Evolutionary conservation across 2,888 invertebrate species (phyloP).

Genomic region (Nyleta sp.): DNA sequence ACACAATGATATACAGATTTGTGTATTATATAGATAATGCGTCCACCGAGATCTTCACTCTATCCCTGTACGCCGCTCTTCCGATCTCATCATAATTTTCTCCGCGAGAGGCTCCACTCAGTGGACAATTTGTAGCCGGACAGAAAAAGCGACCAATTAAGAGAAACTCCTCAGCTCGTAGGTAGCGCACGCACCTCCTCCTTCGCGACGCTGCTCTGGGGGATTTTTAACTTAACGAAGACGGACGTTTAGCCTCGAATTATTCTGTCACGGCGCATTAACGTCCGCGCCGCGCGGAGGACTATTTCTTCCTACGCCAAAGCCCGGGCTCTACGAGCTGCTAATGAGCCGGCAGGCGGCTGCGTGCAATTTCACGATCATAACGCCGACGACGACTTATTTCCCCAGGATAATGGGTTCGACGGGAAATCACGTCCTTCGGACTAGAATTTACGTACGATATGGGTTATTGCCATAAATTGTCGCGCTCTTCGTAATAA

Average conservation of each 20-base stretch:
- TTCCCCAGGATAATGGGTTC: constrained; percentile 54
- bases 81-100: constrained; percentile 54
- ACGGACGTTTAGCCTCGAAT: constrained; percentile 75
- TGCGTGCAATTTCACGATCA: constrained; percentile 74
- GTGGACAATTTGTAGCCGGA: constrained; percentile 77
- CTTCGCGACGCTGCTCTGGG: constrained; percentile 51
- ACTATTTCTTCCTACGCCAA: constrained; percentile 69
- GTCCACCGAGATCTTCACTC: too few species aligned
- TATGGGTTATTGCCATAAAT: constrained; percentile 36
- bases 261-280: constrained; percentile 79
- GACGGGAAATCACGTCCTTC: constrained; percentile 36
- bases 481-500: constrained; percentile 17
- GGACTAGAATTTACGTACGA: constrained; percentile 27
- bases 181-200: constrained; percentile 64
- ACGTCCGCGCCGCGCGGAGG: constrained; percentile 68
- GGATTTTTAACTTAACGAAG: constrained; percentile 74
- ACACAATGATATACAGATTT: too few species aligned
- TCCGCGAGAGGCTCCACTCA: constrained; percentile 69
- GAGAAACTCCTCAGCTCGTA: constrained; percentile 73
- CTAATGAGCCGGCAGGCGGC: constrained; percentile 73
- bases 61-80: too few species aligned
- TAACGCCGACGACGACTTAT: constrained; percentile 72
- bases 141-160: constrained; percentile 80
- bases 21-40: too few species aligned
- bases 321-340: constrained; percentile 72